Evolutionary conservation across 2,113 vertebrate genomes (phyloP), one percentile per base, ranked within the genome.

Genomic region (Spea bombifrons): DNA sequence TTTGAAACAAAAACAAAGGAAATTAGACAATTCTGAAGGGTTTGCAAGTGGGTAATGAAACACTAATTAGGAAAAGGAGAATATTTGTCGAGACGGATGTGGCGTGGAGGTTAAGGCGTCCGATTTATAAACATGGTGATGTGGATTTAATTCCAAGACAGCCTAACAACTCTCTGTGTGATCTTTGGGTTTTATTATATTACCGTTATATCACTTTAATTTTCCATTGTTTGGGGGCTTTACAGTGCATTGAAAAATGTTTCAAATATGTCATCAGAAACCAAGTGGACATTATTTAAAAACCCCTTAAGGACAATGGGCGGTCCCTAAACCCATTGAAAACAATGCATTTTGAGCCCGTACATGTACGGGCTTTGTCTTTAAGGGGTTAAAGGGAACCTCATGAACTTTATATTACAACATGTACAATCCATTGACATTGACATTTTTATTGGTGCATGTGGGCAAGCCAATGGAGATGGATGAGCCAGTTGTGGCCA

Each of bases 1-100:
- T 63, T 74, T 67, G 71, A 74, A 80, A 74, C 64, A 61, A 80
- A 80, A 80, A 80, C 78, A 80, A 80, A 80, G 78, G 78, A 74
- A 80, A 80, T 80, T 74, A 49, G 78, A 74, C 71, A 74, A 80
- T 80, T 74, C 43, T 16, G 49, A 57, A 44, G 7, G 52, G 17
- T 17, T 80, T 68, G 64, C 53, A 17, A 52, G 78, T 45, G 71
- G 71, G 46, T 47, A 63, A 3, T 61, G 15, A 9, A 17, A 64
- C 8, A 52, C 44, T 80, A 61, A 74, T 80, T 68, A 68, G 46
- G 13, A 59, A 10, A 74, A 46, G 71, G 16, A 47, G 64, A 61
- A 69, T 80, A 68, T 80, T 68, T 73, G 69, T 80, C 67, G n/a
- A 10, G 52, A 46, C 71, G 78, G 78, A 80, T 80, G 78, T 74